Evolutionary conservation across 2,888 invertebrate species (phyloP), one percentile per base, ranked within the genome.

Genomic region (Aphidoletes aphidimyza): DNA sequence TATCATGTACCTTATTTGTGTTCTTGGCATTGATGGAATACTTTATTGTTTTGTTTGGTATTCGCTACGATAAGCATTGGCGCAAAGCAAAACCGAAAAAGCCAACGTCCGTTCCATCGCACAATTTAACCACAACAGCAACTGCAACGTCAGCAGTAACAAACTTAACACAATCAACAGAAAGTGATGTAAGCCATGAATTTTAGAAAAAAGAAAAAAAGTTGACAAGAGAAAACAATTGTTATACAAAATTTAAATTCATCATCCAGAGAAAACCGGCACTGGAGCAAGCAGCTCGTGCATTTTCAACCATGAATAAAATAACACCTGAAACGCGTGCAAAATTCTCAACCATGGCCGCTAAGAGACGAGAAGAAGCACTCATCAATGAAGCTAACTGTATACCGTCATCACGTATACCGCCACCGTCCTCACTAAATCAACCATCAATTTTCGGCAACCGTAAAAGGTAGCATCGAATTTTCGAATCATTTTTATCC

Each of bases 21-120:
- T 93, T 93, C 89, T 90, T 93, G 86, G 93, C 93, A 0, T 89
- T 93, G 84, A 90, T 93, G 87, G 93, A 93, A 88, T 93, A 93
- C 88, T 93, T 93, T 87, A 91, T 93, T 86, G 93, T 93, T 86
- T 89, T 93, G 69, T 93, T 93, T 88, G 93, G 93, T 85, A 93
- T 93, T 88, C 91, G 93, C 30, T 93, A 93, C 88, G 93, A 93
- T 88, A 93, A 93, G 88, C 92, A 92, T 88, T 93, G 93, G 93
- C 90, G 92, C 86, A 87, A 87, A 85, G 85, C 86, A 14, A 87
- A 87, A 85, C 86, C 86, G 3, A 86, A 85, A 84, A 78, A 45
- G 83, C 47, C 78, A 19, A 34, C 85, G 42, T 83, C 83, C 22
- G 45, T 83, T n/a, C 19, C 83, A 22, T 34, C 42, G 26, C 42